Evolutionary conservation across 2,888 invertebrate genomes (phyloP), one percentile per base, ranked within the genome.

Genomic region (Macrophya alboannulata): DNA sequence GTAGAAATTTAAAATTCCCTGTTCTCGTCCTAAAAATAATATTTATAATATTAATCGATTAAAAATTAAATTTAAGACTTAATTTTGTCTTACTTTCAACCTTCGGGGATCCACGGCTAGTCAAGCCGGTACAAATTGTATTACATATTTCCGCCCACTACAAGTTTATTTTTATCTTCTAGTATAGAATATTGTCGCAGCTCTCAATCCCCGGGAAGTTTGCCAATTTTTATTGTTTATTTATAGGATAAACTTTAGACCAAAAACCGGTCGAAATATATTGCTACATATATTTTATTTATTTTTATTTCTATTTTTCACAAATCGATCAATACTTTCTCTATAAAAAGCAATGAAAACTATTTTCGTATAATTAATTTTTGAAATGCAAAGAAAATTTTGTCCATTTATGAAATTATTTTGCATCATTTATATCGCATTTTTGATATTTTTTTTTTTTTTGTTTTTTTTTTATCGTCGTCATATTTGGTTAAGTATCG

Each of bases 151-250:
- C 31, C 37, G 77, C 51, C 77, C 37, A 77, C 77, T 10, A 17
- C 9, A 10, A 17, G 25, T 81, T 62, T 62, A 81, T 62, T 81
- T 81, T 81, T 81, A 81, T 43, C 43, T 21, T 62, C 43, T 21
- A 12, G 12, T 25, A 62, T 8, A 81, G 40, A 59, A 62, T 43
- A 43, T 62, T 62, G 62, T 81, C 62, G 40, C 25, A n/a, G 62
- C 9, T 81, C 4, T 43, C 51, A 8, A 62, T 81, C 77, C 12
- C 10, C 21, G 81, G 81, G 81, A 81, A 62, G 8, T 17, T 62
- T 81, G 81, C 81, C 81, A 81, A 81, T 62, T 81, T 81, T 81
- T 81, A 55, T 81, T 43, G 8, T 15, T 62, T 81, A 43, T 81
- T 81, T 59, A 81, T 81, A 43, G 40, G 17, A 77, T 77, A 5